Evolutionary conservation across 2,797 vertebrate species (phyloP), one percentile per base, ranked within the genome.

Genomic region (Anabas testudineus): DNA sequence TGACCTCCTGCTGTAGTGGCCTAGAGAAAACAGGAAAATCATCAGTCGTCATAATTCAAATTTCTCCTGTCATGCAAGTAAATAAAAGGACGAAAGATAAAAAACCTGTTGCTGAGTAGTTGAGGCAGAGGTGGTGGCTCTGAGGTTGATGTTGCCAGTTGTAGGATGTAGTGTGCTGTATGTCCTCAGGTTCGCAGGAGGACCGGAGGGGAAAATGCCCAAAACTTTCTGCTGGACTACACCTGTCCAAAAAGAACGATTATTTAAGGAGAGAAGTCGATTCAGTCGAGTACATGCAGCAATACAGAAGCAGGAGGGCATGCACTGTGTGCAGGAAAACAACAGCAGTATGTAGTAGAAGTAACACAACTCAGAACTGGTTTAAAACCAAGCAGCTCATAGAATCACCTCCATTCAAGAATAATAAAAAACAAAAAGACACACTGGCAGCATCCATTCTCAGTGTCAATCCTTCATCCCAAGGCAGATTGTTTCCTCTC

Each of bases 91-190:
- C n/a, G 8, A 54, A 8, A 36, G 32, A 22, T 3, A 37, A 41
- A 21, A 43, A 43, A 94, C 95, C 92, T 94, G 93, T 19, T 92
- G 93, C 45, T 91, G 97, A 7, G 94, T 89, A 10, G 93, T 82
- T 0, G 96, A 89, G 65, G 92, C 90, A n/a, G 95, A 91, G 68
- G 91, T 94, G 80, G 94, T 95, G 83, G 96, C 96, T 90, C 96
- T 92, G 86, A 99, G 96, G 83, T 96, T 98, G 83, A 99, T 94
- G 55, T 95, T 96, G 39, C 96, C 95, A n/a, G 96, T 95, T 37
- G 97, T 96, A 24, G 98, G 95, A 88, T 99, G 98, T 90, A 98
- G 96, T 80, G 97, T 96, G 87, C 97, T 96, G 92, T 97, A 98
- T 1, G 97, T 98, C 79, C 98, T 93, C 39, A 96, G 95, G 84